Base-by-base conservation (phyloP, 1,140 invertebrate species). In the Polypedilum vanderplanki region DNA sequence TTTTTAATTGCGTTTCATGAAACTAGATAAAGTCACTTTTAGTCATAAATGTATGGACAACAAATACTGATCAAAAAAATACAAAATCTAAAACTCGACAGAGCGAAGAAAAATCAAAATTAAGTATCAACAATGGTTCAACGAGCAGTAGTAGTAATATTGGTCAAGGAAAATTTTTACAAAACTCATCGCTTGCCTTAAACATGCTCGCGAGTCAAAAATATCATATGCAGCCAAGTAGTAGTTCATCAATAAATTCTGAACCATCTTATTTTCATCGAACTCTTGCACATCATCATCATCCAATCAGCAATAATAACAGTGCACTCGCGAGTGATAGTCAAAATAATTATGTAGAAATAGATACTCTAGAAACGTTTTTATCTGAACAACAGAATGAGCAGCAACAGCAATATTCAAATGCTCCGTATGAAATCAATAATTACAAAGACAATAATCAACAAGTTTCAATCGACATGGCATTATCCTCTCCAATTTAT, bases 281-380 rank as follows among this genome's bases (percentile, higher is more conserved):
- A 15, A 57, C 46, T n/a, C 1, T 15, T 12, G 46, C 46, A 12
- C 46, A 57, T n/a, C n/a, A 12, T 12, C 24, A 33, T 33, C 46
- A 57, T 57, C 46, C 46, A 57, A n/a, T n/a, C 12, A 57, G 12
- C 46, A 57, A 33, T 5, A 33, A 33, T 33, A 33, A 33, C 5
- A 33, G 46, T 15, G 12, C 4, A 57, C n/a, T 57, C 12, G 46
- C n/a, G 4, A 57, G 46, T 57, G 46, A 73, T 20, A 83, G 76
- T 75, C 85, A 83, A 78, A 84, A 82, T 67, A 86, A 86, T 76
- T 86, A 86, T 77, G 85, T 86, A 0, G 85, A 86, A 76, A 86
- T 86, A 57, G 85, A 86, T 77, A 85, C 86, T 77, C 83, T 86
- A 20, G 85, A 86, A 75, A 81, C 83, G 3, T 80, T 86, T 78